Evolutionary conservation across 37 sponge, comb jelly and placozoan genomes (phyloP).

Genomic region (Agelas oroides): DNA sequence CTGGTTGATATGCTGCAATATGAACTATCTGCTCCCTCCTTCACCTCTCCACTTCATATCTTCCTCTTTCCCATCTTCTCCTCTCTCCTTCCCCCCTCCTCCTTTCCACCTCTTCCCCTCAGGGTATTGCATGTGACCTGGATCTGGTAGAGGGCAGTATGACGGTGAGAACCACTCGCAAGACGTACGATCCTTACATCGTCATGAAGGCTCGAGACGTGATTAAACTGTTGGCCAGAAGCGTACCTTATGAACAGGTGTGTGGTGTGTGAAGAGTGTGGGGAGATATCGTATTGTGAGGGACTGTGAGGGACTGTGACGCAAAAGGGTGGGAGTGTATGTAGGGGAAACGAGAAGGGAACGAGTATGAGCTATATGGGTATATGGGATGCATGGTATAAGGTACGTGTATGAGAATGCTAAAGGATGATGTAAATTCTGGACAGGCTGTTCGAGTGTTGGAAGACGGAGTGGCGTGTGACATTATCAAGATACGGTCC

Average conservation of each 20-base stretch:
- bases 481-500: conserved; percentile 95
- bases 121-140: conserved; percentile 83
- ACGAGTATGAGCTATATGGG: too few species aligned
- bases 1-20: not conserved
- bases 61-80: conserved; percentile 7
- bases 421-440: too few species aligned
- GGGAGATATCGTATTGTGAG: too few species aligned
- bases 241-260: conserved; percentile 97
- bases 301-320: too few species aligned
- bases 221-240: conserved; percentile 95
- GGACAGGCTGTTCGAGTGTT: conserved; percentile 81
- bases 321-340: too few species aligned
- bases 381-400: too few species aligned
- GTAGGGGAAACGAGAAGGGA: too few species aligned
- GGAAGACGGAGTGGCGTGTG: conserved; percentile 89
- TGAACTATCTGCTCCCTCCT: not conserved
- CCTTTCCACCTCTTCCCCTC: not conserved
- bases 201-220: conserved; percentile 96
- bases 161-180: conserved; percentile 94
- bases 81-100: conserved; percentile 9
- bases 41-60: not conserved
- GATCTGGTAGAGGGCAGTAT: conserved; percentile 98
- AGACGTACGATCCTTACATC: conserved; percentile 98
- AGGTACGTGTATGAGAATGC: too few species aligned
- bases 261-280: too few species aligned